Conservation (phyloP, 2,888 invertebrate species). For the Biston betularia region DNA sequence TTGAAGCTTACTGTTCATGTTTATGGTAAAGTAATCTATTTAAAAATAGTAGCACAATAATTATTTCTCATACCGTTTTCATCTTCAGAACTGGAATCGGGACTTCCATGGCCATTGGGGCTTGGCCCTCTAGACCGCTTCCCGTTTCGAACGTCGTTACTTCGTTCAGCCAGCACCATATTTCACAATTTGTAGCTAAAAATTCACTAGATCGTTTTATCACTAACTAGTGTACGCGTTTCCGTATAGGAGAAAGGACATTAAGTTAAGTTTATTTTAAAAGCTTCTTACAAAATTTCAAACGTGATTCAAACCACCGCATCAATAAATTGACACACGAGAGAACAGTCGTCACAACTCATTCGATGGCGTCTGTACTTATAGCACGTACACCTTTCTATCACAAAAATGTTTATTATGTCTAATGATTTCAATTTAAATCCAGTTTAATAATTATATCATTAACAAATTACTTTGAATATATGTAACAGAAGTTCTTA, state of each 20-base stretch:
- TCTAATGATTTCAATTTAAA: background rate
- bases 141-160: slow-evolving; percentile 94
- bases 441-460: background rate
- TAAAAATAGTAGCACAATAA: slow-evolving; percentile 28
- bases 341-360: slow-evolving; percentile 57
- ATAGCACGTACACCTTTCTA: slow-evolving; percentile 26
- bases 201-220: slow-evolving; percentile 51
- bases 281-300: slow-evolving; percentile 81
- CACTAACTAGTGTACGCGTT: slow-evolving; percentile 51
- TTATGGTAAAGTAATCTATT: slow-evolving; percentile 37
- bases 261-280: slow-evolving; percentile 62
- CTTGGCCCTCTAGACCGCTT: slow-evolving; percentile 96
- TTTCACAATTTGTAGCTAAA: slow-evolving; percentile 65
- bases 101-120: slow-evolving; percentile 93
- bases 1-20: slow-evolving; percentile 45
- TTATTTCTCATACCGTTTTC: slow-evolving; percentile 89
- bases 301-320: slow-evolving; percentile 87
- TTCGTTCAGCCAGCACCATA: slow-evolving; percentile 96
- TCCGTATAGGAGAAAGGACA: slow-evolving; percentile 50
- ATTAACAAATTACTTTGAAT: background rate
- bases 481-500: background rate
- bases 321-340: slow-evolving; percentile 85
- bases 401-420: background rate
- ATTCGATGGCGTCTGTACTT: slow-evolving; percentile 76
- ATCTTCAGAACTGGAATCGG: slow-evolving; percentile 94